Evolutionary conservation across 2,888 invertebrate genomes (phyloP), one percentile per base, ranked within the genome.

Genomic region (Chalcis sispes): DNA sequence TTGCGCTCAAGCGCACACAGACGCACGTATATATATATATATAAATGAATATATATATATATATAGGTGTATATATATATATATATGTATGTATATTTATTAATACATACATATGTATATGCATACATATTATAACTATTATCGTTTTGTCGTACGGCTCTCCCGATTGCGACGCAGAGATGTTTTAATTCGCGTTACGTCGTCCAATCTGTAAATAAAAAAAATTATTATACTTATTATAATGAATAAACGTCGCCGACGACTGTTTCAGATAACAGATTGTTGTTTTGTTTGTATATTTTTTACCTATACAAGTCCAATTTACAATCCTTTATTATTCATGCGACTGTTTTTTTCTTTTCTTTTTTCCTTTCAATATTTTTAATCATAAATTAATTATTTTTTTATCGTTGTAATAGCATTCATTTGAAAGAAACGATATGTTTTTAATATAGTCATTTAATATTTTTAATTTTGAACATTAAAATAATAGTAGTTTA

Each of bases 121-220:
- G 36, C 36, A 10, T n/a, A n/a, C n/a, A n/a, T n/a, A n/a, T n/a
- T n/a, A n/a, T n/a, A n/a, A n/a, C n/a, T n/a, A n/a, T n/a, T n/a
- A 71, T 66, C 66, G 74, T 77, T 77, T 74, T 71, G 74, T 75
- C 72, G 76, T 72, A 67, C 70, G 72, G 76, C 71, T 72, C 61
- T 69, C 50, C 67, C 71, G 75, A 75, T 69, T 75, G 77, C 77
- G 77, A 75, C 77, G 59, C 75, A 72, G 74, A 74, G 74, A 77
- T 74, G 74, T 74, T 77, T 77, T 74, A 74, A 77, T 77, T 77
- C 83, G 83, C 86, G 87, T 88, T 88, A 76, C 80, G 81, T 82
- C 81, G 83, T 83, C 83, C 81, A 82, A 86, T 83, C 81, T 88
- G 87, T 88, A 87, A 82, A 87, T 87, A 86, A 82, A 82, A 84